Percentiles rank a stretch among this genome's conserved stretches.
Conservation (phyloP, 2,888 invertebrate genomes). For the Helicoverpa assulta region DNA sequence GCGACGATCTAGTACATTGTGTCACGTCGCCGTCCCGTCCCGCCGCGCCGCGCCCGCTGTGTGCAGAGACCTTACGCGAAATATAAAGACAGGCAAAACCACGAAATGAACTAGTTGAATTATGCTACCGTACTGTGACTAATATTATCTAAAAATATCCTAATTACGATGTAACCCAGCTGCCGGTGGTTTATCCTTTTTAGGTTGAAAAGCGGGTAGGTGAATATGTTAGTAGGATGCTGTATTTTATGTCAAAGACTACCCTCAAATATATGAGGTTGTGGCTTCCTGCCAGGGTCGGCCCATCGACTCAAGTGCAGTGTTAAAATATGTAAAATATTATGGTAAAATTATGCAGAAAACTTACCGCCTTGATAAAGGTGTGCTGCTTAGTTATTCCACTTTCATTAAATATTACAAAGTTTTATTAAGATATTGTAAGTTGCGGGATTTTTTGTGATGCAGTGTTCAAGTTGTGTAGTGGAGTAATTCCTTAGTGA, state of each 20-base stretch:
- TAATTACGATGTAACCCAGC: constrained; percentile 52
- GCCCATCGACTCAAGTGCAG: constrained; percentile 48
- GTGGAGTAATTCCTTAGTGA: constrained; percentile 3
- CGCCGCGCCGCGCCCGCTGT: too few relatives aligned
- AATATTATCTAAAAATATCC: constrained; percentile 50
- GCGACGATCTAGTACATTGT: too few relatives aligned
- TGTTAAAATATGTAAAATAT: constrained; percentile 60
- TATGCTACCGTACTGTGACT: constrained; percentile 10
- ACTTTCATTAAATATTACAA: constrained; percentile 51
- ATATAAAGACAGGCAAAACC: not conserved
- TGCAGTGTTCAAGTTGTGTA: constrained; percentile 11
- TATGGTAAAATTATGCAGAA: constrained; percentile 49
- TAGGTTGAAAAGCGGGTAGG: constrained; percentile 48
- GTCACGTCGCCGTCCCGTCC: too few relatives aligned
- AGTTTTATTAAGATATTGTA: constrained; percentile 45
- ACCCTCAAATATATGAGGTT: constrained; percentile 51
- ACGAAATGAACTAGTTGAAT: not conserved
- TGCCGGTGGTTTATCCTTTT: constrained; percentile 59
- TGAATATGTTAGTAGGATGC: constrained; percentile 50
- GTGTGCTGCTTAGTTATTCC: constrained; percentile 30
- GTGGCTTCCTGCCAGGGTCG: constrained; percentile 30
- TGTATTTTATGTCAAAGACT: constrained; percentile 56
- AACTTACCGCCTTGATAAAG: constrained; percentile 41
- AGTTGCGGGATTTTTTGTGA: constrained; percentile 30
- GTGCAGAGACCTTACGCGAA: too few relatives aligned